A percentile compares a stretch with the other conserved stretches of the same genome.
phyloP scores from a whole-genome alignment of 2,888 invertebrate genomes.

The Galeruca laticollis region DNA sequence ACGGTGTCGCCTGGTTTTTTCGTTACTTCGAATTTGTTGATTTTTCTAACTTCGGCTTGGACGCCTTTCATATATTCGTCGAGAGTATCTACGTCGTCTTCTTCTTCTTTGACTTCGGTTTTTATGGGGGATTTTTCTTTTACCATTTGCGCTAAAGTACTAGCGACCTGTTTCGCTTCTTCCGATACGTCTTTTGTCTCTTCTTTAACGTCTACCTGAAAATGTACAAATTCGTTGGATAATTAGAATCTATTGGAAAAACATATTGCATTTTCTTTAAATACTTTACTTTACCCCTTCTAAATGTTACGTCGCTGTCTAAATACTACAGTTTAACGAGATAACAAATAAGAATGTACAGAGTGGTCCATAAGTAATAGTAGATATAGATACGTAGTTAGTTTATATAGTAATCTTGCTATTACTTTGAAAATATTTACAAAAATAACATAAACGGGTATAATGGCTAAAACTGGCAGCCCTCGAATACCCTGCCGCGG shows the following conservation, averaged over 20 bases:
- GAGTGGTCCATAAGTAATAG: too few species aligned
- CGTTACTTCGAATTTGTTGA: constrained; percentile 78
- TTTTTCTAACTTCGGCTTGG: constrained; percentile 85
- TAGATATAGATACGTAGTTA: too few species aligned
- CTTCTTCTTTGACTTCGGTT: constrained; percentile 51
- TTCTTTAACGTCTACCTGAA: constrained; percentile 39
- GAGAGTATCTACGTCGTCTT: constrained; percentile 89
- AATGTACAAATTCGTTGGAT: constrained; percentile 26
- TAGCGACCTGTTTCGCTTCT: constrained; percentile 66
- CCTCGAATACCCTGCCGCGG: too few species aligned
- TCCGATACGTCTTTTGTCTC: constrained; percentile 69
- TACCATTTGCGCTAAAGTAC: constrained; percentile 43
- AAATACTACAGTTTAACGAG: too few species aligned
- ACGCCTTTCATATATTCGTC: constrained; percentile 97
- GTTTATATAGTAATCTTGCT: too few species aligned
- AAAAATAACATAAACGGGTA: too few species aligned
- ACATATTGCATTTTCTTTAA: too few species aligned
- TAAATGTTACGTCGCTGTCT: too few species aligned
- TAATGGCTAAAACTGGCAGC: too few species aligned
- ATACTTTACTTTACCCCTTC: too few species aligned
- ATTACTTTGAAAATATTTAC: too few species aligned
- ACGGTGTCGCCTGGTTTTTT: constrained; percentile 64
- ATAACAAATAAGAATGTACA: too few species aligned
- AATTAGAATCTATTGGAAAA: constrained; percentile 43
- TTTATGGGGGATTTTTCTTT: constrained; percentile 42